Evolutionary conservation across 37 sponge, comb jelly and placozoan genomes (phyloP).

Genomic region (Oscarella lobularis): DNA sequence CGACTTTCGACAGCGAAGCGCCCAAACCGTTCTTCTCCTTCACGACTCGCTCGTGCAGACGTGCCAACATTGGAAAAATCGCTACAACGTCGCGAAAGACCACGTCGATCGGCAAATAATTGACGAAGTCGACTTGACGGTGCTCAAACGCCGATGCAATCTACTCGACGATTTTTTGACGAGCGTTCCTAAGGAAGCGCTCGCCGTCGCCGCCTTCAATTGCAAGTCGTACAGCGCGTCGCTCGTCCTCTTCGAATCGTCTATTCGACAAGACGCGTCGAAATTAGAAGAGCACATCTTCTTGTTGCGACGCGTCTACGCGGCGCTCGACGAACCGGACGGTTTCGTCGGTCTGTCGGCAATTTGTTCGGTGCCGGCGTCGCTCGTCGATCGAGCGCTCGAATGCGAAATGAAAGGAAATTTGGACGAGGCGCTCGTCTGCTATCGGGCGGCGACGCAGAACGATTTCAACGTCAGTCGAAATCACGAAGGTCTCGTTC

Average conservation of each 20-base stretch:
- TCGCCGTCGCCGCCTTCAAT: constrained; percentile 57
- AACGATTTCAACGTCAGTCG: constrained; percentile 13
- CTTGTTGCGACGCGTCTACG: constrained; percentile 38
- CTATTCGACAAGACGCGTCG: not conserved
- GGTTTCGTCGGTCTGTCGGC: constrained; percentile 52
- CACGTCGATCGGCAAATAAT: not conserved
- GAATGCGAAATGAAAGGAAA: constrained; percentile 56
- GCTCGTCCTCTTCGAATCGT: constrained; percentile 25
- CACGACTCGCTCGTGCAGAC: not conserved
- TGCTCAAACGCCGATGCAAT: not conserved
- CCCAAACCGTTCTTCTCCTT: not conserved
- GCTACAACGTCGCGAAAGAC: not conserved
- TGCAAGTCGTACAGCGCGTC: constrained; percentile 71
- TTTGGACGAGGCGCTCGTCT: constrained; percentile 44
- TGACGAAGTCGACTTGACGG: not conserved
- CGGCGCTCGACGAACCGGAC: constrained; percentile 56
- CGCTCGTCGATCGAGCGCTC: constrained; percentile 38
- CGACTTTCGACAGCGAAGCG: not conserved
- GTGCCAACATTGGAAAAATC: not conserved
- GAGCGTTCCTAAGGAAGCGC: constrained; percentile 45
- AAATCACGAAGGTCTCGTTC: constrained; percentile 27
- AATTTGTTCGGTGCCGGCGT: constrained; percentile 18
- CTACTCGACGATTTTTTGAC: constrained; percentile 8
- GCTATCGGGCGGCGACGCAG: constrained; percentile 43
- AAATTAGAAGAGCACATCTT: not conserved